Evolutionary conservation across 2,797 vertebrate genomes (phyloP), one percentile per base, ranked within the genome.

Genomic region (Eurystomus glaucurus): DNA sequence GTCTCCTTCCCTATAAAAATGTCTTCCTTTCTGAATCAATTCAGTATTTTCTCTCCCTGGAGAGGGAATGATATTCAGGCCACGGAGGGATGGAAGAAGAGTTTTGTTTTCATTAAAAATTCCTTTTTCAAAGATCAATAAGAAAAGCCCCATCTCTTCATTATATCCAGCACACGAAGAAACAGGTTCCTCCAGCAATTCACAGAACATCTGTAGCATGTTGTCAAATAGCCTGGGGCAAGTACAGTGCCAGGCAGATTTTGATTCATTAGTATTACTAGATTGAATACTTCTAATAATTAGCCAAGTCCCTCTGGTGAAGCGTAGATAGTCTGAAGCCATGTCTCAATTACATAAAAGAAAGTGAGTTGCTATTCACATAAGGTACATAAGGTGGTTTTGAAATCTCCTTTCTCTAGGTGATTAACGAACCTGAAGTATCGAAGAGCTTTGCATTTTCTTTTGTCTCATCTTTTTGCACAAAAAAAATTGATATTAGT

Each of bases 151-250:
- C n/a, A 62, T 80, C 92, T 91, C 72, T 90, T 93, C 81, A 66
- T 93, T 89, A 61, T 19, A 16, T 8, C 58, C 85, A 50, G 35
- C 58, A 28, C 25, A 17, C 0, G 23, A 93, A 70, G 74, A 91
- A 89, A 80, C 29, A 41, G 8, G 45, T 92, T 86, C 52, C 45
- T 86, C 37, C 46, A 96, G 90, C 60, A 94, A 76, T 45, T 70
- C 91, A 71, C 51, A 54, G 35, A 96, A 85, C 69, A 89, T 94
- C 93, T 95, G 83, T n/a, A 79, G 43, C 61, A 28, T 21, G 35
- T 25, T 96, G 86, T 88, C 74, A 88, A 55, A 71, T 17, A 95
- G 90, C 94, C 85, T 39, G 52, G 76, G 90, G 94, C 90, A 90
- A 50, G 33, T 43, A 82, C 31, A 70, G 75, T 25, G 39, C 84